phyloP scores from a whole-genome alignment of 2,113 vertebrate genomes.

The Puffinus mauretanicus region DNA sequence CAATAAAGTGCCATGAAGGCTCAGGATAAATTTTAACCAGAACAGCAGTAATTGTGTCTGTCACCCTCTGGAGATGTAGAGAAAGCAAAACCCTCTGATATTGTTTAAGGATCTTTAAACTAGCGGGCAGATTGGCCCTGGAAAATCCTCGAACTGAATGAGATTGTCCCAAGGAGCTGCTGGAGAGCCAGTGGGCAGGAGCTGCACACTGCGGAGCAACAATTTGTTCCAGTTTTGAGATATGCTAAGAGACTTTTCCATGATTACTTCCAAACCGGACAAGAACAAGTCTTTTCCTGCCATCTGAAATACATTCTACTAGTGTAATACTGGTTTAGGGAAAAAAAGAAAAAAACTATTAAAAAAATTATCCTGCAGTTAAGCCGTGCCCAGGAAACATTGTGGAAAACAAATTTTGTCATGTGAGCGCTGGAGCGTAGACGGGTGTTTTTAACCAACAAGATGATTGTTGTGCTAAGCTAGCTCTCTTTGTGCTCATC shows the following conservation, averaged over 20 bases:
- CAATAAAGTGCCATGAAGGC: background rate
- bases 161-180: background rate
- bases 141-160: background rate
- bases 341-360: background rate
- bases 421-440: background rate
- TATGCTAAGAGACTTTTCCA: constrained; percentile 30
- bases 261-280: constrained; percentile 5
- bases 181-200: background rate
- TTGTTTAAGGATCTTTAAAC: background rate
- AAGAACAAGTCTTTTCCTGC: constrained; percentile 37
- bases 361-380: background rate
- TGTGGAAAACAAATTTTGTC: background rate
- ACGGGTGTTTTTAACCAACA: background rate
- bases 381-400: background rate
- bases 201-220: background rate
- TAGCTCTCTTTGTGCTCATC: constrained; percentile 1
- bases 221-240: constrained; percentile 29
- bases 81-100: background rate
- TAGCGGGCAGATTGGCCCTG: background rate
- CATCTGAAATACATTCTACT: constrained; percentile 13
- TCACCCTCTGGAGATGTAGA: background rate
- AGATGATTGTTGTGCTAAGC: background rate
- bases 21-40: background rate
- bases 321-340: background rate
- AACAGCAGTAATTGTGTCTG: background rate